These are phyloP conservation scores for Parazoanthus darwini DNA, from an alignment of 92 coral and sea anemone species.

Conservation along the genomic window DNA sequence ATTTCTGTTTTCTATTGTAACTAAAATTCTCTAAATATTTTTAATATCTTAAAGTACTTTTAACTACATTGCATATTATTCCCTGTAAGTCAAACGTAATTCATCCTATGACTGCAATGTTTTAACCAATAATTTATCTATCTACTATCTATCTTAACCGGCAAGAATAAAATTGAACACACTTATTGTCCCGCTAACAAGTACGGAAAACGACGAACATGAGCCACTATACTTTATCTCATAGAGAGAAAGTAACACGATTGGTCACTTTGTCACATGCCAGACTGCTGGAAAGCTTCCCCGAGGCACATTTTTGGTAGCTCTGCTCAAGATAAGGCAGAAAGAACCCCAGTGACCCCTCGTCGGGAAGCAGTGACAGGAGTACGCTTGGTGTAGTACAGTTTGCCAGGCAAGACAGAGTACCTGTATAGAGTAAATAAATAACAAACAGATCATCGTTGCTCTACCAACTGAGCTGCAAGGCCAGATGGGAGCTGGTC, in stretches of 20 bases:
- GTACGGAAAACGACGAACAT: neutral
- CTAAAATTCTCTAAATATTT: no score
- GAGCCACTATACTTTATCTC: neutral
- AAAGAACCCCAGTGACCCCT: slow-evolving; percentile 87
- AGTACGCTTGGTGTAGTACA: slow-evolving; percentile 75
- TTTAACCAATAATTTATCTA: no score
- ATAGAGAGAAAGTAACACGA: slow-evolving; percentile 5
- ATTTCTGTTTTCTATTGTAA: no score
- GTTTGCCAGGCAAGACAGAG: slow-evolving; percentile 63
- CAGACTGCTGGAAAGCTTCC: slow-evolving; percentile 56
- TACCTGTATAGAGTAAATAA: slow-evolving; percentile 43
- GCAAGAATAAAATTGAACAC: no score
- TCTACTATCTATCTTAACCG: no score
- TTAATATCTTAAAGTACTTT: no score
- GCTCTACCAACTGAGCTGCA: no score
- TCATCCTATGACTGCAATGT: no score
- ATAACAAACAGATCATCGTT: no score
- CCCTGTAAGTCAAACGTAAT: no score
- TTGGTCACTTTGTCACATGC: neutral
- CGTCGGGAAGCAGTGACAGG: slow-evolving; percentile 76
- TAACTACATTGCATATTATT: no score
- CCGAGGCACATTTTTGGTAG: slow-evolving; percentile 69
- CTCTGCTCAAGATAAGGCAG: slow-evolving; percentile 86
- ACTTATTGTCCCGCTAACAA: neutral
- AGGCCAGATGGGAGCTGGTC: no score